A percentile compares a stretch with the other conserved stretches of the same genome.
These are phyloP conservation scores for Troides helena DNA, from an alignment of 2,888 invertebrate species.

Conservation along the genomic window DNA sequence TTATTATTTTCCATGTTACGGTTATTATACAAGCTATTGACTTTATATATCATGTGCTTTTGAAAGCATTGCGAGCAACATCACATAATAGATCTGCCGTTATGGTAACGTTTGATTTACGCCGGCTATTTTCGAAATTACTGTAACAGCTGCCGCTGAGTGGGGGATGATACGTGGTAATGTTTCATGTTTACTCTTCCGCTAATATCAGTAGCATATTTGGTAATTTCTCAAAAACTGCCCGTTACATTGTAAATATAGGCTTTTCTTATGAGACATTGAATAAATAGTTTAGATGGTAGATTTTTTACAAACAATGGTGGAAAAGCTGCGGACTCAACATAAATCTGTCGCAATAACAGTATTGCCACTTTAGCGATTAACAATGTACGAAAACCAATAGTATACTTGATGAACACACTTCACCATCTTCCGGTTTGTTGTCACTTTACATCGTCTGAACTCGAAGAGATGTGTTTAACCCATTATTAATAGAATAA, in stretches of 20 bases:
- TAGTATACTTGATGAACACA: no score
- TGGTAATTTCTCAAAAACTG: neutral
- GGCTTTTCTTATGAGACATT: neutral
- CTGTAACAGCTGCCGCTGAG: slow-evolving; percentile 24
- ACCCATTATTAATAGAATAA: no score
- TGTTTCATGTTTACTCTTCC: slow-evolving; percentile 22
- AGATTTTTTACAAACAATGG: no score
- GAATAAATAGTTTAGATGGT: neutral
- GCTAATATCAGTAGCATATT: slow-evolving; percentile 1
- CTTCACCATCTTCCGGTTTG: no score
- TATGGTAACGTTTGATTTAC: slow-evolving; percentile 20
- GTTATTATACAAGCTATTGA: neutral
- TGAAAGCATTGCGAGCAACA: neutral
- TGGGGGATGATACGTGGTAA: slow-evolving; percentile 22
- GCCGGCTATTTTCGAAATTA: slow-evolving; percentile 27
- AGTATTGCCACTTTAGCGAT: no score
- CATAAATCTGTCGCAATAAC: no score
- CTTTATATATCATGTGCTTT: neutral
- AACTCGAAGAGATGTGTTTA: no score
- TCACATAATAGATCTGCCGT: slow-evolving; percentile 4
- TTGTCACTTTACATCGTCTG: no score
- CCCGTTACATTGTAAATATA: neutral
- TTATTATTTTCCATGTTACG: neutral
- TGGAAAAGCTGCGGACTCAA: no score
- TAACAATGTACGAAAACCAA: no score